Base-by-base conservation (phyloP, 2,113 vertebrate species). In the Sterrhoptilus dennistouni region DNA sequence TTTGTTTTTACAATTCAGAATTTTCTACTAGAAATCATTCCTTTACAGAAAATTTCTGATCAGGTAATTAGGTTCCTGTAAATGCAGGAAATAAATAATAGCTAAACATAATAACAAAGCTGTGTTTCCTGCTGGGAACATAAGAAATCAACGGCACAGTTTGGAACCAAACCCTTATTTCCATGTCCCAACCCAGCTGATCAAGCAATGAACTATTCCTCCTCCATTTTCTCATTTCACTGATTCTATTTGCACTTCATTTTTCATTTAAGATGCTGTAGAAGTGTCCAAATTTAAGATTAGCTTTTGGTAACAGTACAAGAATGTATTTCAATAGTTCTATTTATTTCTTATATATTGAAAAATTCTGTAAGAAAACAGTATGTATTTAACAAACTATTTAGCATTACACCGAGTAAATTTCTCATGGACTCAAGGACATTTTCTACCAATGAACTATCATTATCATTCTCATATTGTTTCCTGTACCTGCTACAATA, bases 131-230 rank as follows among this genome's bases (percentile, higher is more conserved):
- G 11, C 68, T 83, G 50, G 36, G 14, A 1, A 2, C 9, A 64
- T 7, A 81, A 66, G 31, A 90, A 83, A 71, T 9, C 27, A 54
- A 27, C 45, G 29, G 11, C n/a, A 88, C n/a, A 56, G 12, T 56
- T 44, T 64, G 13, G 22, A 84, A 68, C 5, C 3, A 42, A 81
- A 79, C 5, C 22, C 33, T 75, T 60, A 64, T 29, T 83, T 72
- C 7, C 14, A 50, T 1, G 0, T 60, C 31, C 28, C n/a, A 74
- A 28, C 7, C 4, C 25, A 78, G 31, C 1, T 40, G 35, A 45
- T 28, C 1, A 13, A 89, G 27, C 27, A 87, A 54, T 29, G 17
- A 89, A 45, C 15, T 49, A 5, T 16, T 74, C 29, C 61, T 75
- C 44, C 31, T 65, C 29, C 18, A 40, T 40, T 63, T 64, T 24